Evolutionary conservation across 2,888 invertebrate species (phyloP), one percentile per base, ranked within the genome.

Genomic region (Cylindroiulus punctatus): DNA sequence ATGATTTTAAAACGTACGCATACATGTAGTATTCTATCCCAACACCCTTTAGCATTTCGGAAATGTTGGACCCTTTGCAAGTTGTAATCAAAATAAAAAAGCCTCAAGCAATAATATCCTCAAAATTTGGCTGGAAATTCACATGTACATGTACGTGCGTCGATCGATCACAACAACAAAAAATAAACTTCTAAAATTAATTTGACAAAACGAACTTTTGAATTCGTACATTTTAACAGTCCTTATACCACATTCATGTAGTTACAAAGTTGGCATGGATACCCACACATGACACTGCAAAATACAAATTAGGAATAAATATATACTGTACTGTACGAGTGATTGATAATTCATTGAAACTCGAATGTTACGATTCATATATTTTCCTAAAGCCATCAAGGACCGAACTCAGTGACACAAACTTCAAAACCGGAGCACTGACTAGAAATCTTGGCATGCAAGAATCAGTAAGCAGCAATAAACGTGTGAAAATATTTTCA

Each of bases 381-480:
- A 76, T 76, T 8, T 65, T 65, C 65, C 22, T 12, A 65, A 65
- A 12, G 26, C 76, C 26, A 12, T 12, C 7, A 17, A 76, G 22
- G 76, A 22, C 30, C 30, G 30, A 76, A 30, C 76, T 52, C 52
- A 14, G 30, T 8, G 30, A 76, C 7, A 76, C 30, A 30, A 0
- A 76, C 76, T 76, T 30, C 30, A 76, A 76, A 76, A 30, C 4
- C 14, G 30, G 76, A 76, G 30, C 76, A 76, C 30, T 30, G 76
- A 76, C 76, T 76, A 76, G 76, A 76, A 76, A 76, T 76, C 76
- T 30, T 76, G 76, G 14, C 76, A 76, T 76, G 26, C 76, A 76
- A 76, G 76, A 76, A 76, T 76, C 76, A 26, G 22, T 76, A 76
- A 76, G 30, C 17, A 5, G 76, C 14, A 76, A 76, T 14, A 76